Evolutionary conservation across 2,113 vertebrate species (phyloP), one percentile per base, ranked within the genome.

Genomic region (Brachypodius melanocephalos): DNA sequence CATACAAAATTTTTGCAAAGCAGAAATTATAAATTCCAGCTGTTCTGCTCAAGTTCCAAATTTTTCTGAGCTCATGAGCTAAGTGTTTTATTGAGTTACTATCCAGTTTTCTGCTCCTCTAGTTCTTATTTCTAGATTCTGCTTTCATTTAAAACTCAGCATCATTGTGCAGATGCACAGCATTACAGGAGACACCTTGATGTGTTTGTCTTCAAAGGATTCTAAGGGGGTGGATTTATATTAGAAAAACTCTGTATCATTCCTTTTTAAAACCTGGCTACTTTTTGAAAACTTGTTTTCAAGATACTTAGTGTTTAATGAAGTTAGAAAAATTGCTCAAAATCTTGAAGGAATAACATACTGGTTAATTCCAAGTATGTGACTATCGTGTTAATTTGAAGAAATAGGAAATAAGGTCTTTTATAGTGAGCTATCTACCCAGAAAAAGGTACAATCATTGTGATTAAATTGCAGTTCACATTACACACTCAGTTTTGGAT

Each of bases 231-330:
- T 59, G 12, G 12, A 62, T 67, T 63, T 72, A 24, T 26, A 48
- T 29, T 32, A 32, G 4, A 34, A 76, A 67, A 89, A 7, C 0
- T 55, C 48, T 42, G 7, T 13, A 28, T 5, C 0, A 20, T 68
- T 63, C 49, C 1, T 42, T 34, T 77, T 49, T 79, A 13, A 74
- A 52, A 4, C 7, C 34, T 26, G 9, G 4, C 7, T 52, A 6
- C 12, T 71, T 79, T 85, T 42, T 17, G 29, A 85, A 66, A 2
- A 36, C 4, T 20, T 38, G 10, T 38, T 38, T 38, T 38, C 38
- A 38, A 4, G 7, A 10, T 31, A 8, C 3, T 68, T 68, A 7
- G 52, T 74, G 4, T 52, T 66, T 59, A 63, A 13, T 17, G 59
- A 84, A 80, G 3, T 38, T 52, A 65, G 24, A 73, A 65, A 81